A percentile compares a stretch with the other conserved stretches of the same genome.
phyloP scores from a whole-genome alignment of 2,113 vertebrate genomes.

The Gallinago undulata region DNA sequence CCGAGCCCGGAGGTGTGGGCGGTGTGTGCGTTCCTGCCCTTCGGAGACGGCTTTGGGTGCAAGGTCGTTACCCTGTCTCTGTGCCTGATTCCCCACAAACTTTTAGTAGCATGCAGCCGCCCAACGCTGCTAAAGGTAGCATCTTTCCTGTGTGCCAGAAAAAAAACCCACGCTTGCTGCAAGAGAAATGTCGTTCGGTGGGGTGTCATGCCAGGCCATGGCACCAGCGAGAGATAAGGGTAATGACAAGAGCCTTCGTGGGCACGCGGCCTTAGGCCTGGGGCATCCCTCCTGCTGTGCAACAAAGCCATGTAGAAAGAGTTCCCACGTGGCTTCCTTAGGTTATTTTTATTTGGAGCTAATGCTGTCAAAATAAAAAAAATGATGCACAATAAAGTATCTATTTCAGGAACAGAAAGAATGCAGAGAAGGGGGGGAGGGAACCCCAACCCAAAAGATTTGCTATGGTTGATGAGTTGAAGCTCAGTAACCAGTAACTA shows the following conservation, averaged over 20 bases:
- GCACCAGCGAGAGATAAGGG: accelerated
- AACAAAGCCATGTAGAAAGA: accelerated
- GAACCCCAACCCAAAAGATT: background rate
- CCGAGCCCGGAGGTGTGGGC: background rate
- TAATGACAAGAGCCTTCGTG: accelerated
- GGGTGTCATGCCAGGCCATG: background rate
- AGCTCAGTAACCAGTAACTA: background rate
- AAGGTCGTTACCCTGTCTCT: background rate
- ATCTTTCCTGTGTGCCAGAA: accelerated
- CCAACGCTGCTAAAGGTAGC: background rate
- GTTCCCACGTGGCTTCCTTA: background rate
- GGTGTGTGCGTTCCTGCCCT: background rate
- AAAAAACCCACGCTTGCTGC: too few relatives aligned
- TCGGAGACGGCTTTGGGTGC: background rate
- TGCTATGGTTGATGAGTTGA: background rate
- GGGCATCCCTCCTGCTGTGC: background rate
- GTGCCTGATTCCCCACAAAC: background rate
- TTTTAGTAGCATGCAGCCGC: accelerated
- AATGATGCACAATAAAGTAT: background rate
- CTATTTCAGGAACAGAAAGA: background rate
- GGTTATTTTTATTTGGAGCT: background rate
- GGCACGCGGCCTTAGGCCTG: background rate
- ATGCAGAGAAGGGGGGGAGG: too few relatives aligned
- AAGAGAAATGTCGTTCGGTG: accelerated
- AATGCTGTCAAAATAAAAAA: background rate